Evolutionary conservation across 2,888 invertebrate species (phyloP).

Genomic region (Oxystoma pomonae): DNA sequence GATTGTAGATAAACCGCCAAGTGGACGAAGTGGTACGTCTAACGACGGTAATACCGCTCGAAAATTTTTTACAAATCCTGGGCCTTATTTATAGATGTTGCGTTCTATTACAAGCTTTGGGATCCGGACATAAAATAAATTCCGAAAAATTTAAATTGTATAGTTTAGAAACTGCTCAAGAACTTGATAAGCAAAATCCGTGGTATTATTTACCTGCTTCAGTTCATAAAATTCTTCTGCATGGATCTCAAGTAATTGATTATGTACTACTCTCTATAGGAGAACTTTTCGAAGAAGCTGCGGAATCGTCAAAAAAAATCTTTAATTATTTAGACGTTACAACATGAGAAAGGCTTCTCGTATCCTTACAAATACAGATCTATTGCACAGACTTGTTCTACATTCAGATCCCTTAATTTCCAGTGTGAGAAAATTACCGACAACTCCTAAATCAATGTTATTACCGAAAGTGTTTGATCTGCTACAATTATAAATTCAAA

Average conservation of each 20-base stretch:
- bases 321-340: slow-evolving; percentile 2
- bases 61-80: slow-evolving; percentile 17
- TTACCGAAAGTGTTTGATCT: not conserved
- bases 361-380: slow-evolving; percentile 12
- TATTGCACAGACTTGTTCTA: slow-evolving; percentile 2
- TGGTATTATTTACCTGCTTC: slow-evolving; percentile 10
- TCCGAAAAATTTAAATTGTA: not conserved
- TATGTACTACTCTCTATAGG: slow-evolving; percentile 9
- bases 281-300: slow-evolving; percentile 14
- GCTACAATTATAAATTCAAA: not conserved
- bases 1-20: slow-evolving; percentile 6
- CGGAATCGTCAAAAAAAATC: slow-evolving; percentile 8
- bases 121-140: slow-evolving; percentile 7
- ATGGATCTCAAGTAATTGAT: slow-evolving; percentile 13
- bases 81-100: slow-evolving; percentile 2
- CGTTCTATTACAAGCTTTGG: not conserved
- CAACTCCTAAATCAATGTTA: not conserved
- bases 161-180: not conserved
- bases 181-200: not conserved
- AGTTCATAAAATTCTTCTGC: slow-evolving; percentile 14
- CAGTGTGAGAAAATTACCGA: not conserved
- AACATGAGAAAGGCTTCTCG: slow-evolving; percentile 10
- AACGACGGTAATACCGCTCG: slow-evolving; percentile 20
- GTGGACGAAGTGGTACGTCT: slow-evolving; percentile 17
- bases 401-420: slow-evolving; percentile 5